Conservation (phyloP, 2,797 vertebrate genomes). For the Sebastolobus alascanus region DNA sequence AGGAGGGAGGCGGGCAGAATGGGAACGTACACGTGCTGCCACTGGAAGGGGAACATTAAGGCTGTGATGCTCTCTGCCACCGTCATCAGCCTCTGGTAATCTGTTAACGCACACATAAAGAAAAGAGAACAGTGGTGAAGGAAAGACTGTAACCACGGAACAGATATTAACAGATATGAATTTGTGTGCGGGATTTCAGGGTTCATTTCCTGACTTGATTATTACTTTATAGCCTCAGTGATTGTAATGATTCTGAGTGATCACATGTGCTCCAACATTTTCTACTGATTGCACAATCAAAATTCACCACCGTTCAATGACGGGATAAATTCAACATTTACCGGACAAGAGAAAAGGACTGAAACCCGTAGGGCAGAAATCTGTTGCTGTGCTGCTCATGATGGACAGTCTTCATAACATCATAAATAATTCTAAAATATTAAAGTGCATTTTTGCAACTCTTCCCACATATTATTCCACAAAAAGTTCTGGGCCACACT, state of each 20-base stretch:
- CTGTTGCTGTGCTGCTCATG: background rate
- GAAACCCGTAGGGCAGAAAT: background rate
- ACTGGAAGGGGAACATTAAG: conserved; percentile 99
- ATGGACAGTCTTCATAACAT: background rate
- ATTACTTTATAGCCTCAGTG: background rate
- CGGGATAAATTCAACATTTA: background rate
- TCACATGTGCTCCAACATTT: background rate
- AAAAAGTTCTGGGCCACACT: background rate
- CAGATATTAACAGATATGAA: background rate
- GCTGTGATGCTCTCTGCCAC: conserved; percentile 99
- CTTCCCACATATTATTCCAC: background rate
- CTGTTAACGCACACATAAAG: conserved; percentile 77
- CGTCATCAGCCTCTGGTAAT: conserved; percentile 99
- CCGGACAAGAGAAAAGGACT: background rate
- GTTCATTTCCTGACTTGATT: background rate
- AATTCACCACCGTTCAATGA: background rate
- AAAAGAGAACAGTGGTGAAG: background rate
- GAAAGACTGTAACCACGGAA: background rate
- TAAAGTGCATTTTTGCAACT: background rate
- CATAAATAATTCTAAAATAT: background rate
- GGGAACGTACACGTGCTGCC: conserved; percentile 99
- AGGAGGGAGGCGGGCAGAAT: conserved; percentile 98
- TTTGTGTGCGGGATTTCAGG: background rate
- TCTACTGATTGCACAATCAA: background rate
- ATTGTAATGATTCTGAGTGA: background rate